A percentile compares a stretch with the other conserved stretches of the same genome.
These are phyloP conservation scores for Oreortyx pictus DNA, from an alignment of 2,797 vertebrate species.

Conservation along the genomic window DNA sequence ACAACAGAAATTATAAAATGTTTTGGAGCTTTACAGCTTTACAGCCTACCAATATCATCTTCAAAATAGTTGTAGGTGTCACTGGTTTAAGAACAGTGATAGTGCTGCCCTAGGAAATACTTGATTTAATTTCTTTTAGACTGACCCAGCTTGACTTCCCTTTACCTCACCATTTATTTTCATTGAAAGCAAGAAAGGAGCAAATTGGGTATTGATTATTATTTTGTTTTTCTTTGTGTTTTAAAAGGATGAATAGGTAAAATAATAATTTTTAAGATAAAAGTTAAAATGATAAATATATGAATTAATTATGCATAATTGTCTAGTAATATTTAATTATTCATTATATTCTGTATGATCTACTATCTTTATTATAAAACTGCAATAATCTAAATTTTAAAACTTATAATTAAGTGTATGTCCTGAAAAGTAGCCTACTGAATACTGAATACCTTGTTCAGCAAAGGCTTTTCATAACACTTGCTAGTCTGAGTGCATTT, in stretches of 20 bases:
- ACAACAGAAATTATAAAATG: not conserved
- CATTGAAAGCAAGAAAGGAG: not conserved
- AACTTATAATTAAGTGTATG: not conserved
- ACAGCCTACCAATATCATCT: not conserved
- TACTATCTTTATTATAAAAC: not conserved
- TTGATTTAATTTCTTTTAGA: not conserved
- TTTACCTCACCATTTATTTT: not conserved
- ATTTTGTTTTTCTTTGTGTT: not conserved
- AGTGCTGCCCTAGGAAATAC: not conserved
- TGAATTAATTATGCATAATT: not conserved
- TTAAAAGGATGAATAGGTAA: not conserved
- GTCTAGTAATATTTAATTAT: not conserved
- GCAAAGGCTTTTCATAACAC: not conserved
- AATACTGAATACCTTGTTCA: not conserved
- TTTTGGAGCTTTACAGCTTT: not conserved
- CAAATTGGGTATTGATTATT: not conserved
- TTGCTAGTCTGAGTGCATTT: conserved; percentile 15
- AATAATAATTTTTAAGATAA: too few relatives aligned
- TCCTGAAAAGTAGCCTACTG: not conserved
- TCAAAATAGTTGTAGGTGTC: not conserved
- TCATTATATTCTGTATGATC: not conserved
- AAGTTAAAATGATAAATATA: not conserved
- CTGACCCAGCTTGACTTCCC: not conserved
- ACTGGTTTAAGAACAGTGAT: not conserved
- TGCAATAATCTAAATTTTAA: not conserved